Evolutionary conservation across 2,888 invertebrate genomes (phyloP).

Genomic region (Panopea generosa): DNA sequence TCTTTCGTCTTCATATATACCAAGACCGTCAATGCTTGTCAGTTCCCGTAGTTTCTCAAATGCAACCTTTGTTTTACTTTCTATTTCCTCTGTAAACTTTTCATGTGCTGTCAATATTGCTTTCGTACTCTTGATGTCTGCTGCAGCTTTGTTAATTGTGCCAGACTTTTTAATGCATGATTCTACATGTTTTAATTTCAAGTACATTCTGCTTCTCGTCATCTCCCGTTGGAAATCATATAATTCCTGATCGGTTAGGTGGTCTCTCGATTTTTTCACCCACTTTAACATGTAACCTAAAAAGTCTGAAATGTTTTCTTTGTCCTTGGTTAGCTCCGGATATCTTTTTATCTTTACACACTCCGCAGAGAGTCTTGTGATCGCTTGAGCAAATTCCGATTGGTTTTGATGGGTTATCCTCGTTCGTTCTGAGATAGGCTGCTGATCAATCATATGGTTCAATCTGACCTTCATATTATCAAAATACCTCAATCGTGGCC

Average conservation of each 20-base stretch:
- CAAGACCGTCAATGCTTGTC: conserved; percentile 54
- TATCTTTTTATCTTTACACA: too few species aligned
- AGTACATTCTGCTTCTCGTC: conserved; percentile 28
- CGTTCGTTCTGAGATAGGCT: too few species aligned
- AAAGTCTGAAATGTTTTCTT: conserved; percentile 25
- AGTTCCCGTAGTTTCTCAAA: conserved; percentile 39
- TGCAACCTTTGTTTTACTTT: conserved; percentile 4
- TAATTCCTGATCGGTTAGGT: conserved; percentile 65
- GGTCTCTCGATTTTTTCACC: conserved; percentile 23
- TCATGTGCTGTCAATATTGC: conserved; percentile 15
- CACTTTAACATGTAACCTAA: conserved; percentile 38
- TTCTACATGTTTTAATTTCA: conserved; percentile 16
- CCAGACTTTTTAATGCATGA: background rate
- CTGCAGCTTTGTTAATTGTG: background rate
- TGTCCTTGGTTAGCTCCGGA: conserved; percentile 8
- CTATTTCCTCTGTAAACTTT: conserved; percentile 23
- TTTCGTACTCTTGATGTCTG: background rate
- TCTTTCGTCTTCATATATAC: conserved; percentile 86
- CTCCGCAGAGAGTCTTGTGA: too few species aligned
- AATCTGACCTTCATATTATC: background rate
- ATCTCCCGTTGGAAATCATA: conserved; percentile 65
- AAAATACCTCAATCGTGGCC: too few species aligned
- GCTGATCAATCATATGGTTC: too few species aligned
- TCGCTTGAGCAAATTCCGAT: too few species aligned
- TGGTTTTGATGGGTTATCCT: too few species aligned